Conservation (phyloP, 2,888 invertebrate species). For the Tetragonula carbonaria region DNA sequence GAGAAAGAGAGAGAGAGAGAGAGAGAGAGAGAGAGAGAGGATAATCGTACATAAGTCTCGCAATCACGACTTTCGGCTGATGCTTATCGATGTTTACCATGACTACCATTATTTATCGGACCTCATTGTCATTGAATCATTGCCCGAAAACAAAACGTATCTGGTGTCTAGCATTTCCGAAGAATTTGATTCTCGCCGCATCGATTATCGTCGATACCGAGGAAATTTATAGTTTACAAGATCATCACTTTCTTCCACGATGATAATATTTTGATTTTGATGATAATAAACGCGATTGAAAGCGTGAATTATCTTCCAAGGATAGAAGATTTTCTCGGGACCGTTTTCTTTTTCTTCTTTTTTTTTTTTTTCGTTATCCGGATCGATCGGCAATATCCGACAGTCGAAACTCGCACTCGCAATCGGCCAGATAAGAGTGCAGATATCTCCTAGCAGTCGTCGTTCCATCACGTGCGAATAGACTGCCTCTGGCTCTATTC, state of each 20-base stretch:
- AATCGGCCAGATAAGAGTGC: constrained; percentile 78
- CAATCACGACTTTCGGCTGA: constrained; percentile 29
- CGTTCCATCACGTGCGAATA: constrained; percentile 78
- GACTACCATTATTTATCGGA: constrained; percentile 39
- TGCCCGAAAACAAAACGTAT: constrained; percentile 30
- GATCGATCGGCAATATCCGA: constrained; percentile 55
- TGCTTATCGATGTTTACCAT: constrained; percentile 48
- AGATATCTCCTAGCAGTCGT: constrained; percentile 75
- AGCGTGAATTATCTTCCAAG: background rate
- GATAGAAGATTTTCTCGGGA: background rate
- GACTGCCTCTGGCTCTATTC: constrained; percentile 73
- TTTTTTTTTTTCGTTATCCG: constrained; percentile 19
- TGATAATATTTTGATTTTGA: no score
- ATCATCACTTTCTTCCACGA: background rate
- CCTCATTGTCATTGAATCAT: background rate
- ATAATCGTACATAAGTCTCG: constrained; percentile 20
- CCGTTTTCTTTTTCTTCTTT: no score
- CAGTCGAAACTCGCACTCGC: constrained; percentile 63
- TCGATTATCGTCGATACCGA: background rate
- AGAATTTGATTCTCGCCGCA: background rate
- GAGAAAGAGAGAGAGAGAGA: background rate
- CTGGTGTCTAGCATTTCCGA: background rate
- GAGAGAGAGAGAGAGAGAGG: background rate
- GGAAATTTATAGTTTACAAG: background rate
- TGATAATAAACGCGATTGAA: background rate